Conservation (phyloP, 2,113 vertebrate species). For the Apistogramma diplotaenia region DNA sequence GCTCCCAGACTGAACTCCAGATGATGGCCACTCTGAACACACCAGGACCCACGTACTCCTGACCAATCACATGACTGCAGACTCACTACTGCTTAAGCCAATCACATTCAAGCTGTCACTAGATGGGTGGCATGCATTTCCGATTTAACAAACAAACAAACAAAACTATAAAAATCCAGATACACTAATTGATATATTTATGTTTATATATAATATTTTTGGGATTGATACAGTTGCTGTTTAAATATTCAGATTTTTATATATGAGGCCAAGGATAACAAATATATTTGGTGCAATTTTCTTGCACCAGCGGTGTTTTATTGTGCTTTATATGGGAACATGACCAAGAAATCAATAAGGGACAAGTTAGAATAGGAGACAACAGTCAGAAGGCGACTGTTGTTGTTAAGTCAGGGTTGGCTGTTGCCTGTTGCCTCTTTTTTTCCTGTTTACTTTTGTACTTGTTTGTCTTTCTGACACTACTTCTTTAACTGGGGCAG, state of each 20-base stretch:
- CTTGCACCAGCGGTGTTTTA: constrained; percentile 39
- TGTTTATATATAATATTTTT: constrained; percentile 77
- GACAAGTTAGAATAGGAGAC: constrained; percentile 23
- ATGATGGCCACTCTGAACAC: constrained; percentile 78
- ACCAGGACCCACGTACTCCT: constrained; percentile 22
- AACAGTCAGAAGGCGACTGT: neutral
- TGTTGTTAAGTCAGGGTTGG: constrained; percentile 58
- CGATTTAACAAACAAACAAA: constrained; percentile 52
- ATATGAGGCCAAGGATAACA: constrained; percentile 75
- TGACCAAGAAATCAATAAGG: constrained; percentile 49
- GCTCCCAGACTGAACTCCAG: constrained; percentile 96
- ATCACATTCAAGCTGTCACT: constrained; percentile 61
- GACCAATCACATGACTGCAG: constrained; percentile 62
- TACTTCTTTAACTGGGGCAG: neutral
- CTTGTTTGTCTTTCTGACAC: neutral
- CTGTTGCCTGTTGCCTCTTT: constrained; percentile 20
- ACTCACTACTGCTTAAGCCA: constrained; percentile 61
- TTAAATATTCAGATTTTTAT: constrained; percentile 77
- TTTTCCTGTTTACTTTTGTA: neutral
- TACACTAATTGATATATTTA: constrained; percentile 79
- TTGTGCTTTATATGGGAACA: constrained; percentile 62
- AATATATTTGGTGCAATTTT: constrained; percentile 63
- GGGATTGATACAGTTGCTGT: constrained; percentile 75
- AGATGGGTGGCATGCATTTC: constrained; percentile 80
- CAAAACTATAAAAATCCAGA: constrained; percentile 41